Conservation (phyloP, 2,113 vertebrate species). For the Gila orcuttii region DNA sequence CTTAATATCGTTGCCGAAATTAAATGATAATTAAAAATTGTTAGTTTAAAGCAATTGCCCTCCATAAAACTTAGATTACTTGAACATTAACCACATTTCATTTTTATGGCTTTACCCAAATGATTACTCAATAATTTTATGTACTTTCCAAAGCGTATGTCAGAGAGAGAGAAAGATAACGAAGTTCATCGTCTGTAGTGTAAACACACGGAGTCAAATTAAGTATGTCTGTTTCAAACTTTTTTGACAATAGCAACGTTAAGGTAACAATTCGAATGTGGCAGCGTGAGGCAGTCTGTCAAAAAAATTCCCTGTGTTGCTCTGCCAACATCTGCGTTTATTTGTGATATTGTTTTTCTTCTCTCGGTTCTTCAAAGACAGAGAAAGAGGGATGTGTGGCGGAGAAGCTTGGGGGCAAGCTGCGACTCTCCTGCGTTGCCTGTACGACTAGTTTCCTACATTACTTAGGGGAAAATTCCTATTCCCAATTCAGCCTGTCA, state of each 20-base stretch:
- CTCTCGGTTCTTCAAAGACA: conserved; percentile 1
- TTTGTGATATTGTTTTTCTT: conserved; percentile 23
- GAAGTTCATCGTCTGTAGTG: conserved; percentile 9
- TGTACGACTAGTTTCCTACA: conserved; percentile 87
- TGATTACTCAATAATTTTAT: conserved; percentile 96
- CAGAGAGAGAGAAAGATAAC: conserved; percentile 57
- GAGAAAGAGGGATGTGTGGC: conserved; percentile 21
- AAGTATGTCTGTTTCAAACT: conserved; percentile 3
- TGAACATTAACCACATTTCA: conserved; percentile 90
- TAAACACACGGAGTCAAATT: conserved; percentile 23
- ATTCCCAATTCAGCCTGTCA: conserved; percentile 92
- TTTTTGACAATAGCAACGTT: not conserved
- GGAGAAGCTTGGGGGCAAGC: conserved; percentile 6
- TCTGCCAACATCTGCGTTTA: conserved; percentile 48
- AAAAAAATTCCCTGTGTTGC: conserved; percentile 22
- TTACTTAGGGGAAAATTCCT: conserved; percentile 89
- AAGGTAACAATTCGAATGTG: conserved; percentile 1
- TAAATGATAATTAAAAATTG: conserved; percentile 99
- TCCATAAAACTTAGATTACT: conserved; percentile 99
- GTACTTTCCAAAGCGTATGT: conserved; percentile 74
- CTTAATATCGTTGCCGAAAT: conserved; percentile 90
- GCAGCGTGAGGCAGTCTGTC: conserved; percentile 8
- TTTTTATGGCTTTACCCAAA: conserved; percentile 94
- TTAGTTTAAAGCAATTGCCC: conserved; percentile 96
- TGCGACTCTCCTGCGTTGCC: conserved; percentile 26